These are phyloP conservation scores for Lepidocolaptes lacrymiger DNA, from an alignment of 2,797 vertebrate species.

Conservation along the genomic window DNA sequence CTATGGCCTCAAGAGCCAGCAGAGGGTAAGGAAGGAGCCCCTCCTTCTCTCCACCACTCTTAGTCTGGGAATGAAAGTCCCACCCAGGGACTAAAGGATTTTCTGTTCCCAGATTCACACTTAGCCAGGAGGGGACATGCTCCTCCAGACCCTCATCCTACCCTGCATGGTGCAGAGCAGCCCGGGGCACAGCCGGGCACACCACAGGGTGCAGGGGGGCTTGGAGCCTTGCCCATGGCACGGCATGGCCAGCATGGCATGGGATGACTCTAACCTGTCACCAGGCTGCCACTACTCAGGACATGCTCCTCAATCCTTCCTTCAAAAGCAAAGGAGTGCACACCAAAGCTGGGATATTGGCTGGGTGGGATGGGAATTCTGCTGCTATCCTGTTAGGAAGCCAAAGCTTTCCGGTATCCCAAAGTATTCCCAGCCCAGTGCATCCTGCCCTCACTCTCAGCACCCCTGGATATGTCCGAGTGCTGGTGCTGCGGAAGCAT, in stretches of 20 bases:
- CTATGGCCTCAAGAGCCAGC: not conserved
- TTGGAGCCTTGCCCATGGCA: accelerated
- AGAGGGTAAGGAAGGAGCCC: not conserved
- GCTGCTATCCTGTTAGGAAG: not conserved
- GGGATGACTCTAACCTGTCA: not conserved
- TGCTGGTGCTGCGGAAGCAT: accelerated
- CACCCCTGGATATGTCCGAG: accelerated
- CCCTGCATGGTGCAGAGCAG: not conserved
- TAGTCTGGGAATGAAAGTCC: not conserved
- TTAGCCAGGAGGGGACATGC: not conserved
- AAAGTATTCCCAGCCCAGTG: not conserved
- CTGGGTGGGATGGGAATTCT: not conserved
- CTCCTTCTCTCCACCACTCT: not conserved
- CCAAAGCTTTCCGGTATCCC: not conserved
- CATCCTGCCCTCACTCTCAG: not conserved
- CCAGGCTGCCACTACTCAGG: not conserved
- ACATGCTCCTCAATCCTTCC: not conserved
- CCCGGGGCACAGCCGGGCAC: accelerated
- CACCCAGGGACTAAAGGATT: not conserved
- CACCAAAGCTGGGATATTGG: not conserved
- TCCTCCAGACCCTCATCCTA: not conserved
- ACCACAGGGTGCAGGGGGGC: not conserved
- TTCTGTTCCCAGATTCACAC: not conserved
- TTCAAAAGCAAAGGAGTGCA: not conserved
- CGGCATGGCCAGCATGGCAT: not conserved